Base-by-base conservation (phyloP, 1,140 invertebrate species). In the Drosophila neocordata region DNA sequence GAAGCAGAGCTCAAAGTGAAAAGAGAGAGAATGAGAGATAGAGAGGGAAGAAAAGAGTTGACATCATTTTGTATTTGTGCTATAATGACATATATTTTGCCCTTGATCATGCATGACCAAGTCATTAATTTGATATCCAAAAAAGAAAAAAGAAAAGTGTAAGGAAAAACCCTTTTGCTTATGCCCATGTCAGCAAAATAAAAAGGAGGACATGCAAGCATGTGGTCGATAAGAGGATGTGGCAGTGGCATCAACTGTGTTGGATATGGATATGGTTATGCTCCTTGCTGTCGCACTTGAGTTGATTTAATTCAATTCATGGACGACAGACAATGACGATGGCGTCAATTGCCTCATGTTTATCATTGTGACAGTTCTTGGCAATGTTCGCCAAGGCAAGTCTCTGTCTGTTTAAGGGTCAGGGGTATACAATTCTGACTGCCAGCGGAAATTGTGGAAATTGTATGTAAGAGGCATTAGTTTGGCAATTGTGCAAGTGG, bases 301-400 rank as follows among this genome's bases (percentile, higher is more conserved):
- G 83, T 88, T 88, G 79, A 88, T 88, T 88, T 88, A 88, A 88
- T 88, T 88, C 83, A 88, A 88, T 88, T 88, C 83, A 88, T 87
- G 82, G 82, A 82, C 83, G 82, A 82, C 83, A 79, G 69, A 83
- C 79, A 88, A 88, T 88, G 83, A 88, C 88, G 83, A 88, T 88
- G 83, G 83, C 79, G 79, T 88, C 83, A 88, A 88, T 88, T 88
- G 83, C 79, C 76, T 77, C 83, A 79, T 83, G 79, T 88, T 88
- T 89, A 89, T 88, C 83, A 88, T 88, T 79, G 64, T 79, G 83
- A 84, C 83, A 83, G 79, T 56, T 67, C 59, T 75, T 77, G 61
- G 53, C 48, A 72, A 2, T 1, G 22, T 0, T 2, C 22, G 22
- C 22, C 22, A 24, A 31, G 27, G 27, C 27, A 31, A 6, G 27